A percentile compares a stretch with the other conserved stretches of the same genome.
These are phyloP conservation scores for Arenicola marina DNA, from an alignment of 2,888 invertebrate genomes.

Conservation along the genomic window DNA sequence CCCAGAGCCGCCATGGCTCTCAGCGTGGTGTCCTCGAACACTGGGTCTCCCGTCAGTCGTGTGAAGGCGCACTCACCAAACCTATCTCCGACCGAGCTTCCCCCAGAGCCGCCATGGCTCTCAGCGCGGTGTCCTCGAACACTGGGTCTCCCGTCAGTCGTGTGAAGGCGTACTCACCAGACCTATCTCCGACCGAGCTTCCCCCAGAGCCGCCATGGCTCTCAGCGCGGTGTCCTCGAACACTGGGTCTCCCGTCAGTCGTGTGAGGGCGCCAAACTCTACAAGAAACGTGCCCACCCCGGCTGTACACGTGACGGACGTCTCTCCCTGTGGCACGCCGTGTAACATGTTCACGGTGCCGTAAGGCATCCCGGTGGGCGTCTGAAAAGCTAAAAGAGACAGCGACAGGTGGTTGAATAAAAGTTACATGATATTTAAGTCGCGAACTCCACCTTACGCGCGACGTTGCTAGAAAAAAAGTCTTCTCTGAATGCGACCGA, in stretches of 20 bases:
- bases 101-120: constrained; percentile 87
- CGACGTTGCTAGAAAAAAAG: too few species aligned
- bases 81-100: constrained; percentile 82
- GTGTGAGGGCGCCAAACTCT: constrained; percentile 92
- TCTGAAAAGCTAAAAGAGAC: constrained; percentile 63
- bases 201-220: constrained; percentile 86
- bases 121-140: constrained; percentile 88
- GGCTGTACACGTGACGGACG: constrained; percentile 95
- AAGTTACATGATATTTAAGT: too few species aligned
- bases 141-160: constrained; percentile 83
- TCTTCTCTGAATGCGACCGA: too few species aligned
- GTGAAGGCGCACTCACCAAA: constrained; percentile 74
- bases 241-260: constrained; percentile 82
- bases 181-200: constrained; percentile 80
- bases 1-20: constrained; percentile 89
- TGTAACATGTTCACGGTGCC: constrained; percentile 91
- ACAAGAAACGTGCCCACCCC: constrained; percentile 96
- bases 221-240: constrained; percentile 91
- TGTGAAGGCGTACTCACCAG: constrained; percentile 65
- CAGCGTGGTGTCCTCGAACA: constrained; percentile 89
- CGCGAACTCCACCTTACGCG: too few species aligned
- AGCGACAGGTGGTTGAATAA: too few species aligned
- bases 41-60: constrained; percentile 80
- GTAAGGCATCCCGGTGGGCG: constrained; percentile 88
- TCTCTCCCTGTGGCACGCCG: constrained; percentile 93